Conservation (phyloP, 2,797 vertebrate species). For the Gallinago nigripennis region DNA sequence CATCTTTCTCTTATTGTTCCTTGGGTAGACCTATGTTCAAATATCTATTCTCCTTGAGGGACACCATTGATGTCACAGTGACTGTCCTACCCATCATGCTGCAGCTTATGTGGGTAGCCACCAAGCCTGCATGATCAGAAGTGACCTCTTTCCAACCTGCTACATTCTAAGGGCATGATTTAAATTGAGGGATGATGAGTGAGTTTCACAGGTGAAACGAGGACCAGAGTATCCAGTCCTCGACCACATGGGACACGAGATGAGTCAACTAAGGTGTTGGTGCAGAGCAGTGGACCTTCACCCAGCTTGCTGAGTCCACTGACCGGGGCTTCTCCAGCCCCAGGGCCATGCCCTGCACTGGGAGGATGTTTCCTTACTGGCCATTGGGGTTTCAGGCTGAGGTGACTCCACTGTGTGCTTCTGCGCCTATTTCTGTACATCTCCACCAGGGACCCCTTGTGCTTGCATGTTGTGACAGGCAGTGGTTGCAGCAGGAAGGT, state of each 20-base stretch:
- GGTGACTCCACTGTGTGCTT: fast-evolving
- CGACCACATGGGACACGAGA: fast-evolving
- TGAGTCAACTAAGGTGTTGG: fast-evolving
- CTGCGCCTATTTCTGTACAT: neutral
- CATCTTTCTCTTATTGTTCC: neutral
- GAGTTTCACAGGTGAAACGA: neutral
- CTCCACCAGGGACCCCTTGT: too few species aligned
- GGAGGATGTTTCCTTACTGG: neutral
- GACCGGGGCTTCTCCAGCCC: neutral
- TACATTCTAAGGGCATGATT: neutral
- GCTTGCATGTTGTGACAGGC: neutral
- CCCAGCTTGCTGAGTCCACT: neutral
- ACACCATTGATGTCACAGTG: neutral
- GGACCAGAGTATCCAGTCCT: neutral
- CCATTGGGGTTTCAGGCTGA: neutral
- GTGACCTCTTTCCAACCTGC: neutral
- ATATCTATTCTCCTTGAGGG: neutral
- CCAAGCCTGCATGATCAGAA: neutral
- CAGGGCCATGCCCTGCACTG: fast-evolving
- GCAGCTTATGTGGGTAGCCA: neutral
- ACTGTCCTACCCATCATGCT: neutral
- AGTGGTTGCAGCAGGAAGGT: neutral
- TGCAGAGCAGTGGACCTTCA: neutral
- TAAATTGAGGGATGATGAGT: neutral
- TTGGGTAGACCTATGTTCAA: neutral